Percentiles rank a stretch among this genome's conserved stretches.
phyloP scores from a whole-genome alignment of 2,888 invertebrate species.

The Odontocerum albicorne region DNA sequence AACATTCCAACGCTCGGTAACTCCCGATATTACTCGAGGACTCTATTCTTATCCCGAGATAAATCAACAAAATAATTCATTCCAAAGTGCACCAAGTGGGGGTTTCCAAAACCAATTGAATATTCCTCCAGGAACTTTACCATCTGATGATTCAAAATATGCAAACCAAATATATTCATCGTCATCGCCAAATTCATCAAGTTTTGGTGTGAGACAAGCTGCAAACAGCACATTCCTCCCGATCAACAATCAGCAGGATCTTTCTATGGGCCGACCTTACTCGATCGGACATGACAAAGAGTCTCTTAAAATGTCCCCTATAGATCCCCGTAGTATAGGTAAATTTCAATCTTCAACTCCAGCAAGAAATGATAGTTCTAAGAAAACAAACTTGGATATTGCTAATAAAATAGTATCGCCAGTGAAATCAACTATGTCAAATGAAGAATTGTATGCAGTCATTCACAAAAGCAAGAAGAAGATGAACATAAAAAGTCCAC shows the following conservation, averaged over 20 bases:
- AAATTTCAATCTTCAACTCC: slow-evolving; percentile 72
- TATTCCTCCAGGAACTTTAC: neutral
- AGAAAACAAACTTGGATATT: slow-evolving; percentile 38
- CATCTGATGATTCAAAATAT: neutral
- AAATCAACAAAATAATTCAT: neutral
- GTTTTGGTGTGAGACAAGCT: neutral
- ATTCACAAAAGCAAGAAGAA: slow-evolving; percentile 78
- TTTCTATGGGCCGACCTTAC: slow-evolving; percentile 9
- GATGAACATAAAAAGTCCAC: slow-evolving; percentile 64
- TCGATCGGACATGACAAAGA: slow-evolving; percentile 39
- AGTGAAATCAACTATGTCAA: slow-evolving; percentile 74
- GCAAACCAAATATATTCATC: neutral
- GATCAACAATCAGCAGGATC: slow-evolving; percentile 27
- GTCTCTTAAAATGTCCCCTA: slow-evolving; percentile 65
- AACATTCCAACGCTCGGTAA: slow-evolving; percentile 24
- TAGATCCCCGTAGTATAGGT: slow-evolving; percentile 62
- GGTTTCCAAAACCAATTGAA: neutral
- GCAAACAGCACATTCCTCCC: slow-evolving; percentile 21
- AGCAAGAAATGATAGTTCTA: slow-evolving; percentile 53
- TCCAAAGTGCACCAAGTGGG: neutral
- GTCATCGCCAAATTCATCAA: neutral
- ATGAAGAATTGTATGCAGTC: slow-evolving; percentile 74
- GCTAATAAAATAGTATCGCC: slow-evolving; percentile 62
- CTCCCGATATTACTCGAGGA: slow-evolving; percentile 27
- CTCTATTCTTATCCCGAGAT: slow-evolving; percentile 9